Conservation (phyloP, 2,888 invertebrate genomes). For the Ophion ventricosus region DNA sequence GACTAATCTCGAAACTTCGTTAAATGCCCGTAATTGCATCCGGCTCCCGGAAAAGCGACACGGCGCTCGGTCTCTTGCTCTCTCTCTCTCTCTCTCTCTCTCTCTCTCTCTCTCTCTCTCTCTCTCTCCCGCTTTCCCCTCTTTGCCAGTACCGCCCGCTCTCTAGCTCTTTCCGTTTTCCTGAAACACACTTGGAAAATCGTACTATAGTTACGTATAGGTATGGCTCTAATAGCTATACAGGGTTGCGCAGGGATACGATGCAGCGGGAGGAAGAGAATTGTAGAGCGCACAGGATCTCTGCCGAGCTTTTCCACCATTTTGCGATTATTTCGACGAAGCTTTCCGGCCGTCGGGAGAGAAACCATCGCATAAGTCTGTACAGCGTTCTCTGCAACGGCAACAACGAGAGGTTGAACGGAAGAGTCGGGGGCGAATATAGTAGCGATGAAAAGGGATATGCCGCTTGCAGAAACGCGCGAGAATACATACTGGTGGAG, state of each 20-base stretch:
- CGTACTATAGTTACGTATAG: constrained; percentile 18
- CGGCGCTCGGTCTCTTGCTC: constrained; percentile 45
- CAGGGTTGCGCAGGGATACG: not conserved
- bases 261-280: constrained; percentile 15
- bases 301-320: constrained; percentile 51
- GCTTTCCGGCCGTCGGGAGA: constrained; percentile 62
- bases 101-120: constrained; percentile 35
- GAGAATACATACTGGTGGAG: constrained; percentile 22
- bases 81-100: constrained; percentile 29
- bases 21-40: constrained; percentile 81
- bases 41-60: constrained; percentile 68
- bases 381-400: not conserved
- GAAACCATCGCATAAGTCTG: constrained; percentile 40
- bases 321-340: constrained; percentile 65
- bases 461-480: constrained; percentile 46
- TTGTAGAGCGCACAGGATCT: constrained; percentile 10
- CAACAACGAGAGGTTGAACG: constrained; percentile 40
- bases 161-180: constrained; percentile 1
- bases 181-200: constrained; percentile 38
- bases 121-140: not conserved
- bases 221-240: constrained; percentile 10
- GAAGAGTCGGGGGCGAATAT: constrained; percentile 1
- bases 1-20: constrained; percentile 81
- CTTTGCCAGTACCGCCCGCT: not conserved
- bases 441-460: constrained; percentile 21